Evolutionary conservation across 2,888 invertebrate species (phyloP), one percentile per base, ranked within the genome.

Genomic region (Parnassius orleans): DNA sequence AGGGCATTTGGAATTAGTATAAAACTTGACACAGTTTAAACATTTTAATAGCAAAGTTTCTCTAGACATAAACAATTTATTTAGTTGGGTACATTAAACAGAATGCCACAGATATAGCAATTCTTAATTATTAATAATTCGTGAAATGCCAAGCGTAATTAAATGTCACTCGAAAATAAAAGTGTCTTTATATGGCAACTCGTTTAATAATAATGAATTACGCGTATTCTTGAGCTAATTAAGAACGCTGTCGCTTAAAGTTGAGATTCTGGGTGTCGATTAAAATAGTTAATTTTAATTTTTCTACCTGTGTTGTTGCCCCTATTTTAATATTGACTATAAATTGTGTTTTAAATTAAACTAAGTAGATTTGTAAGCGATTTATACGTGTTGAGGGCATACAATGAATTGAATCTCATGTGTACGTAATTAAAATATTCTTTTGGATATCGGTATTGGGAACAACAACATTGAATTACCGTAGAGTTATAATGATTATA

Each of bases 151-250:
- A 69, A 69, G 62, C 62, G 69, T 71, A 67, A 74, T 75, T 74
- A 74, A 72, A 71, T 63, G 71, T 66, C 69, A 67, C 69, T 75
- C 72, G 75, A 76, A 77, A 77, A 76, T 75, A 70, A 75, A 70
- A 66, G 69, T 72, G 61, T 67, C 75, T 75, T 69, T 72, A 73
- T 70, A 74, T 65, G 72, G 73, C 69, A 70, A 76, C 72, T 68
- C 71, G 76, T 74, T 80, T 77, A 77, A 73, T 75, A 76, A 75
- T 79, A 83, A 60, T 61, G 48, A 50, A 48, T 55, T 58, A 43
- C 51, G 52, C 0, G 33, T 33, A 33, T 33, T 53, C 46, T 50
- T 57, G 33, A 58, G 47, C 64, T 50, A 14, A 60, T 58, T 65
- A 51, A 53, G 57, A 2, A 43, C 41, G 41, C 48, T 48, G 60